Evolutionary conservation across 2,888 invertebrate genomes (phyloP).

Genomic region (Leptinotarsa rubiginosa): DNA sequence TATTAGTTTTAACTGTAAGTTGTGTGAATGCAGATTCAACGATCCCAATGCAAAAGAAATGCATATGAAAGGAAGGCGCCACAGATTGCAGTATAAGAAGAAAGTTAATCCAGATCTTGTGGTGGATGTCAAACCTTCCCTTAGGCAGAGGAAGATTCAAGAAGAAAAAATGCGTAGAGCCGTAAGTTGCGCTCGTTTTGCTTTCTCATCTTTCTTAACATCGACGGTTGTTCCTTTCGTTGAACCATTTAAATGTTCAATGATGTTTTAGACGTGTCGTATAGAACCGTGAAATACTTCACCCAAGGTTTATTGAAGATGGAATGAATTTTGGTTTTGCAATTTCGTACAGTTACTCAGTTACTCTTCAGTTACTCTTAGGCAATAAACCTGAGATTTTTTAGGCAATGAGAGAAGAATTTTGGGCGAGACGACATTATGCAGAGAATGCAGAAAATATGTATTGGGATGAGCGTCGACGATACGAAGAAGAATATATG

Average conservation of each 20-base stretch:
- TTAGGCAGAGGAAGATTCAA: constrained; percentile 86
- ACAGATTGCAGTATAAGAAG: constrained; percentile 96
- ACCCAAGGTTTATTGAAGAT: constrained; percentile 46
- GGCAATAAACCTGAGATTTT: neutral
- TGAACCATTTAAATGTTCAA: constrained; percentile 44
- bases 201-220: neutral
- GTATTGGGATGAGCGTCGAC: constrained; percentile 88
- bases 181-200: constrained; percentile 63
- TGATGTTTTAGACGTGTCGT: constrained; percentile 54
- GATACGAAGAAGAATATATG: constrained; percentile 81
- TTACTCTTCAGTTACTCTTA: too few relatives aligned
- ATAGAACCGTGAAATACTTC: constrained; percentile 48
- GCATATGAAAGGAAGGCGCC: constrained; percentile 98
- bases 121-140: constrained; percentile 95
- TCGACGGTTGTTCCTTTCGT: constrained; percentile 55
- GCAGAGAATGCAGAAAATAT: constrained; percentile 81
- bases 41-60: constrained; percentile 99
- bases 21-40: constrained; percentile 99
- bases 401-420: constrained; percentile 74
- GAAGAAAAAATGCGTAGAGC: constrained; percentile 88
- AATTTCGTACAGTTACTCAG: constrained; percentile 41
- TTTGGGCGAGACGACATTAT: constrained; percentile 76
- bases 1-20: constrained; percentile 95
- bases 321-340: constrained; percentile 50
- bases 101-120: constrained; percentile 94